Conservation (phyloP, 2,888 invertebrate species). For the Carabus problematicus region DNA sequence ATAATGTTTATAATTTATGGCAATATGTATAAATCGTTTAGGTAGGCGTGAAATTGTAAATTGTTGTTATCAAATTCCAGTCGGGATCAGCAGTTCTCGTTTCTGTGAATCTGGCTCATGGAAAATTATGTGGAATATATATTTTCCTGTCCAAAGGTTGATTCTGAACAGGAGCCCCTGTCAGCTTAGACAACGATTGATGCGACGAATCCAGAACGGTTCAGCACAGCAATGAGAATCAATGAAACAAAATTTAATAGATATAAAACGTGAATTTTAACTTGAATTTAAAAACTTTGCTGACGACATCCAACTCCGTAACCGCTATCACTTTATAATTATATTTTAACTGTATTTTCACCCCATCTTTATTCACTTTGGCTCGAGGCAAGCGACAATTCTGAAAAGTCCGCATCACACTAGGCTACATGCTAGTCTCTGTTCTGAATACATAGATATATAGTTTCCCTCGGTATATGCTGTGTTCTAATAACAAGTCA, state of each 20-base stretch:
- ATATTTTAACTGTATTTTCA: not conserved
- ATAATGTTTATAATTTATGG: no score
- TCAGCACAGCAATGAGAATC: not conserved
- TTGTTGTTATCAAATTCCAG: no score
- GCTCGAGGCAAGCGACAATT: not conserved
- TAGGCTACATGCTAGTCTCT: not conserved
- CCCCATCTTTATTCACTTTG: conserved; percentile 10
- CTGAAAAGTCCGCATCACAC: conserved; percentile 1
- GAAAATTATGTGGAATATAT: conserved; percentile 36
- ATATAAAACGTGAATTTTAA: conserved; percentile 18
- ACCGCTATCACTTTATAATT: conserved; percentile 16
- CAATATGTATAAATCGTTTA: no score
- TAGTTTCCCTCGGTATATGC: no score
- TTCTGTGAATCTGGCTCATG: conserved; percentile 18
- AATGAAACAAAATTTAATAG: conserved; percentile 18
- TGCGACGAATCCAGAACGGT: conserved; percentile 10
- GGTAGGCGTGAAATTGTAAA: no score
- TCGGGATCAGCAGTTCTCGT: conserved; percentile 18
- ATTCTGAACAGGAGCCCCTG: conserved; percentile 26
- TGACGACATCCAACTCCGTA: not conserved
- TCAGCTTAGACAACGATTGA: conserved; percentile 36
- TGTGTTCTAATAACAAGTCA: no score
- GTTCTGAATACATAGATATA: no score
- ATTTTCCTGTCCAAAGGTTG: conserved; percentile 32
- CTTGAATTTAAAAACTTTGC: conserved; percentile 7